Percentiles rank a stretch among this genome's conserved stretches.
phyloP scores from a whole-genome alignment of 2,888 invertebrate genomes.

The Rapana venosa region DNA sequence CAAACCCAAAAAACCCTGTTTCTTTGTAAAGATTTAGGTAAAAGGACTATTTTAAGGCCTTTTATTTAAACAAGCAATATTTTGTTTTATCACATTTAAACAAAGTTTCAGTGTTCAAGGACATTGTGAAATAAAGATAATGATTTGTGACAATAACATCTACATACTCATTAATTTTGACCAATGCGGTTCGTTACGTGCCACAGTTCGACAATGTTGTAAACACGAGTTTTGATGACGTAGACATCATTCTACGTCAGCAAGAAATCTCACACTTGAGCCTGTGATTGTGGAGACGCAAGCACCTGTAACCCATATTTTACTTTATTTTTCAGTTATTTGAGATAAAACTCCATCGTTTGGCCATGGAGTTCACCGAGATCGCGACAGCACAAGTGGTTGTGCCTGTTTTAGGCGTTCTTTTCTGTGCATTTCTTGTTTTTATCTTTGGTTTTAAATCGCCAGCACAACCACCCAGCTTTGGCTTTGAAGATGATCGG shows the following conservation, averaged over 20 bases:
- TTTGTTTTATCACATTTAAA: no score
- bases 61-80: no score
- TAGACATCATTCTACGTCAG: slow-evolving; percentile 69
- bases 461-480: slow-evolving; percentile 84
- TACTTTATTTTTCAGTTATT: slow-evolving; percentile 47
- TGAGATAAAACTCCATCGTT: slow-evolving; percentile 24
- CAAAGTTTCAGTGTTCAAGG: not conserved
- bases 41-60: not conserved
- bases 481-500: slow-evolving; percentile 70
- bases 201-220: not conserved
- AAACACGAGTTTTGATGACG: slow-evolving; percentile 60
- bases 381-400: slow-evolving; percentile 80
- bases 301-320: slow-evolving; percentile 62
- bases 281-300: not conserved
- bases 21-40: not conserved
- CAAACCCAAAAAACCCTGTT: no score
- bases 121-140: not conserved
- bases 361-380: slow-evolving; percentile 73
- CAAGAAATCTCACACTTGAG: slow-evolving; percentile 58
- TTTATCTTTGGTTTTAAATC: slow-evolving; percentile 89
- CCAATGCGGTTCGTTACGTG: not conserved
- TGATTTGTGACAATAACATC: not conserved
- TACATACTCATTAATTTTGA: not conserved
- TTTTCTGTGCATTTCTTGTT: slow-evolving; percentile 86
- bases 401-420: slow-evolving; percentile 83